These are phyloP conservation scores for Patella depressa DNA, from an alignment of 2,888 invertebrate genomes.

Conservation along the genomic window DNA sequence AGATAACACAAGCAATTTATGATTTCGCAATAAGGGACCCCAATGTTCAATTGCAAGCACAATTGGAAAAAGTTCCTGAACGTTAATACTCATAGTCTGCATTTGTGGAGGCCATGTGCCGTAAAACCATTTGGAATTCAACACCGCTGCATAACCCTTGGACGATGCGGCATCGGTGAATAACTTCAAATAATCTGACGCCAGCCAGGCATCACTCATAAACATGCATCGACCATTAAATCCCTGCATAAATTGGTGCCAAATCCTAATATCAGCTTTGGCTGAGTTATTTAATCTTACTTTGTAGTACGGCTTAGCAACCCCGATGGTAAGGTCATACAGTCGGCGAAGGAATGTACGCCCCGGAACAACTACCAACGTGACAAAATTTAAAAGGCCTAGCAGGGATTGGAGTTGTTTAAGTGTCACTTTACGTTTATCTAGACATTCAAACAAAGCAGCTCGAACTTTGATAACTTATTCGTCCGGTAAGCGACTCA, in stretches of 20 bases:
- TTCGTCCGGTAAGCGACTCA: neutral
- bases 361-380: neutral
- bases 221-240: neutral
- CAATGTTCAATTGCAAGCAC: neutral
- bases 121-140: slow-evolving; percentile 6
- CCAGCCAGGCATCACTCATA: slow-evolving; percentile 3
- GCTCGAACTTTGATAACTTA: neutral
- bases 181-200: neutral
- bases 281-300: neutral
- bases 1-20: too few species aligned
- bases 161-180: slow-evolving; percentile 10
- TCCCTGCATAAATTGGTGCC: neutral
- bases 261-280: neutral
- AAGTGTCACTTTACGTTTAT: neutral
- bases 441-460: neutral
- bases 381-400: neutral
- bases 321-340: neutral
- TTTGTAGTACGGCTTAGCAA: neutral
- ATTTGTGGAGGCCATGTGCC: neutral
- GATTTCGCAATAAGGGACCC: too few species aligned
- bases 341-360: neutral
- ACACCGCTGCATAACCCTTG: slow-evolving; percentile 8
- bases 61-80: slow-evolving; percentile 15
- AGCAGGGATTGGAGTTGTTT: neutral
- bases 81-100: neutral